Percentiles rank a stretch among this genome's conserved stretches.
These are phyloP conservation scores for Esperia sulphurella DNA, from an alignment of 2,888 invertebrate species.

Conservation along the genomic window DNA sequence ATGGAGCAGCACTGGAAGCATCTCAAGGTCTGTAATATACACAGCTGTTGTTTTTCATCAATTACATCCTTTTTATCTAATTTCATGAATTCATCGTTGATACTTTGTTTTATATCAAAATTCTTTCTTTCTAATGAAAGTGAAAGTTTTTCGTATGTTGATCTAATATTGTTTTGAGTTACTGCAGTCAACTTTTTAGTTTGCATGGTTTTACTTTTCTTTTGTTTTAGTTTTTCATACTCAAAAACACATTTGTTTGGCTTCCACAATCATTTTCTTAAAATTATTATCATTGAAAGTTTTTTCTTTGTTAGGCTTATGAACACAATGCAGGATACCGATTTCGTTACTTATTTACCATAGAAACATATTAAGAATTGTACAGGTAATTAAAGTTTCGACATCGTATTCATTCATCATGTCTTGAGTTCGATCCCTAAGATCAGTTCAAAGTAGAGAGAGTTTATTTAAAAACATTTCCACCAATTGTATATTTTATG, in stretches of 20 bases:
- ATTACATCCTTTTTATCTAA: slow-evolving; percentile 5
- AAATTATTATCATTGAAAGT: no score
- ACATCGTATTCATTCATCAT: no score
- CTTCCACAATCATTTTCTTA: no score
- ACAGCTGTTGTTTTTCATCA: slow-evolving; percentile 24
- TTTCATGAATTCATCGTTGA: slow-evolving; percentile 2
- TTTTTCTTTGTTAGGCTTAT: no score
- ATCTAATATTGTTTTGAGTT: background rate
- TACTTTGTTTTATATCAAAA: slow-evolving; percentile 1
- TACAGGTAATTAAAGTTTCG: no score
- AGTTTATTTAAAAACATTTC: no score
- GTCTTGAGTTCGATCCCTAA: no score
- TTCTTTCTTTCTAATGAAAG: slow-evolving; percentile 1
- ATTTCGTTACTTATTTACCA: no score
- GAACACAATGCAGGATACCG: no score
- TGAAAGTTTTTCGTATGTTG: background rate
- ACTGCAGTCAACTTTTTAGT: background rate
- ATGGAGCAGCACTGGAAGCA: slow-evolving; percentile 88
- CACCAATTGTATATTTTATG: no score
- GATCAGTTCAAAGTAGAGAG: no score
- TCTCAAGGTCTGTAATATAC: slow-evolving; percentile 84
- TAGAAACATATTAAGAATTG: no score
- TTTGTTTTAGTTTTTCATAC: background rate
- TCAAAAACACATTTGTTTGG: background rate
- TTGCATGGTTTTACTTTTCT: background rate